phyloP scores from a whole-genome alignment of 2,888 invertebrate species.

The Homarus gammarus region DNA sequence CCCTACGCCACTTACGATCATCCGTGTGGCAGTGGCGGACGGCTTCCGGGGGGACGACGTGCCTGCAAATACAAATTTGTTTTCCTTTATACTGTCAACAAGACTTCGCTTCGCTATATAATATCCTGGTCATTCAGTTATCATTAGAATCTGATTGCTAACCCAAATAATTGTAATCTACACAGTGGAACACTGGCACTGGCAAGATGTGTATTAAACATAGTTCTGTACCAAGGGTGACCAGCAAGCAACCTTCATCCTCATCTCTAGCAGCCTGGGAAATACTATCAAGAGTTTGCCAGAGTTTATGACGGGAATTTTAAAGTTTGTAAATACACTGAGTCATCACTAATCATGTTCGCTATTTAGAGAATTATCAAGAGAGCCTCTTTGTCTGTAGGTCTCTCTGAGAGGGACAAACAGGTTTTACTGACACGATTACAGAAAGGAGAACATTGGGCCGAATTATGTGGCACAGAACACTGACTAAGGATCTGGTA shows the following conservation, averaged over 20 bases:
- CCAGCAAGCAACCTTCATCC: not conserved
- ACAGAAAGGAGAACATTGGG: not conserved
- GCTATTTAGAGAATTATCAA: not conserved
- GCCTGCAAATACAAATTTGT: constrained; percentile 35
- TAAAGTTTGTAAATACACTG: not conserved
- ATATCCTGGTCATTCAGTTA: too few relatives aligned
- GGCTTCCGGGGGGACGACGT: constrained; percentile 74
- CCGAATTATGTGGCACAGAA: not conserved
- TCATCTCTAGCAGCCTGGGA: not conserved
- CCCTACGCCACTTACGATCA: constrained; percentile 75
- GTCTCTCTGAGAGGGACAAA: not conserved
- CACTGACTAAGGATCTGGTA: too few relatives aligned
- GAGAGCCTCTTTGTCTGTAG: not conserved
- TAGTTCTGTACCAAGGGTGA: not conserved
- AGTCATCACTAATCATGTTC: not conserved
- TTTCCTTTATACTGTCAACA: not conserved
- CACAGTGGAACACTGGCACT: not conserved
- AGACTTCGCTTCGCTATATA: too few relatives aligned
- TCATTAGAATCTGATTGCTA: too few relatives aligned
- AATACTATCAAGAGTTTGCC: not conserved
- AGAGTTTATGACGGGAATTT: not conserved
- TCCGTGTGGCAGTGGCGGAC: constrained; percentile 66
- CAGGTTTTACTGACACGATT: not conserved
- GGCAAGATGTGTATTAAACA: not conserved
- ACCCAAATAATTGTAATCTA: too few relatives aligned